Base-by-base conservation (phyloP, 2,113 vertebrate genomes). In the Tyrannus savana region DNA sequence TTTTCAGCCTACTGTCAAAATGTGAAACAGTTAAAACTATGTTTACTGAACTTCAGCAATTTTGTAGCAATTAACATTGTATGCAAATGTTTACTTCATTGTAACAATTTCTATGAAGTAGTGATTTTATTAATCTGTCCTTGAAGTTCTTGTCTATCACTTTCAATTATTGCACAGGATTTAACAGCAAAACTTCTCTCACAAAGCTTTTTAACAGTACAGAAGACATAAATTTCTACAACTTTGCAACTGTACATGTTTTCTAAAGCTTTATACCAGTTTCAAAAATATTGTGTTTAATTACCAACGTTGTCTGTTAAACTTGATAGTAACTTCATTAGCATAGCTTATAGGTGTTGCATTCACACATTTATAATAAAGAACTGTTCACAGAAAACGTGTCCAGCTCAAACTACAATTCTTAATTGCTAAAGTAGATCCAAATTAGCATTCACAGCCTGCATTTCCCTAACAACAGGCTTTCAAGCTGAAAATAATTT, bases 401-500 rank as follows among this genome's bases (percentile, higher is more conserved):
- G 63, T 58, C 33, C 84, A 84, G 68, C 58, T 94, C 94, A 83
- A 93, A 91, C 84, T 88, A 84, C 86, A 91, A 63, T 69, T 91
- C 80, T 64, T 96, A 95, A 93, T 93, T 96, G 79, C 79, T 93
- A 58, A 93, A 95, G 78, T 76, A 92, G 94, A 95, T 69, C 31
- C 81, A 93, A 96, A 97, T 97, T 93, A 97, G 93, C 84, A 97
- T 97, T 97, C 97, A 93, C 62, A 83, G 81, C 41, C 84, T 90
- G 44, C 47, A 92, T 95, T 79, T 94, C 94, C 87, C 68, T 92
- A 96, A 97, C 96, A 97, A 97, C 62, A 92, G 96, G 53, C 95
- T 97, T 96, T 94, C 95, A 94, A 95, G 69, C 81, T 84, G 93
- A 96, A 97, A 95, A 97, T 88, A 94, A 97, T 97, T 97, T 97